Base-by-base conservation (phyloP, 92 coral and sea anemone species). In the Desmophyllum pertusum region DNA sequence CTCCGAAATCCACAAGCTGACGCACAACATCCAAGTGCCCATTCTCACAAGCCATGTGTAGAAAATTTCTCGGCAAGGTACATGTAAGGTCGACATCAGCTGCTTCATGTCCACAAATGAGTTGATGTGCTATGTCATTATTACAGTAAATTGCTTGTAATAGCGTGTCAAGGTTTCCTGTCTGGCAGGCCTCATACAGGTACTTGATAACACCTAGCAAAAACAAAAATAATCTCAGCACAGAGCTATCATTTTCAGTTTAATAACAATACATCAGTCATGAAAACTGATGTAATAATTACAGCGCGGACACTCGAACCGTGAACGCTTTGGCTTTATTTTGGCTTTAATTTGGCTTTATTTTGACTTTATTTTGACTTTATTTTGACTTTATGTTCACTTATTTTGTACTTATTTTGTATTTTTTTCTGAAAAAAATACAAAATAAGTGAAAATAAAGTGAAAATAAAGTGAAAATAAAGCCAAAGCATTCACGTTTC, bases 21-120 rank as follows among this genome's bases (percentile, higher is more conserved):
- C 73, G 88, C n/a, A 93, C 98, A 33, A 97, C 84, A 11, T 91
- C 94, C 9, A 78, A 66, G 76, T 97, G 94, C 8, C 99, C 99
- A 87, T 92, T 89, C 50, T 76, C 78, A 75, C 95, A 94, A 37
- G 95, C 94, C 41, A 87, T 83, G 80, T 90, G 98, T 42, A 97
- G 81, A 41, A 90, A 93, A 75, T 89, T 88, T 89, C 79, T 83
- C 31, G 89, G 86, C 33, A 64, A 57, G 53, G 35, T 30, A 10
- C 0, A 18, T n/a, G n/a, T n/a, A n/a, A n/a, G n/a, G n/a, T n/a
- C n/a, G 73, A 14, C 19, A 19, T 72, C 46, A 25, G 69, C 31
- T 52, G 77, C 83, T 46, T 61, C 89, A 7, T 57, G 76, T 10
- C 83, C 85, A 65, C 87, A 64, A 5, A 95, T 66, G 14, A 93